A percentile compares a stretch with the other conserved stretches of the same genome.
phyloP scores from a whole-genome alignment of 2,888 invertebrate genomes.

The Neoaliturus tenellus region DNA sequence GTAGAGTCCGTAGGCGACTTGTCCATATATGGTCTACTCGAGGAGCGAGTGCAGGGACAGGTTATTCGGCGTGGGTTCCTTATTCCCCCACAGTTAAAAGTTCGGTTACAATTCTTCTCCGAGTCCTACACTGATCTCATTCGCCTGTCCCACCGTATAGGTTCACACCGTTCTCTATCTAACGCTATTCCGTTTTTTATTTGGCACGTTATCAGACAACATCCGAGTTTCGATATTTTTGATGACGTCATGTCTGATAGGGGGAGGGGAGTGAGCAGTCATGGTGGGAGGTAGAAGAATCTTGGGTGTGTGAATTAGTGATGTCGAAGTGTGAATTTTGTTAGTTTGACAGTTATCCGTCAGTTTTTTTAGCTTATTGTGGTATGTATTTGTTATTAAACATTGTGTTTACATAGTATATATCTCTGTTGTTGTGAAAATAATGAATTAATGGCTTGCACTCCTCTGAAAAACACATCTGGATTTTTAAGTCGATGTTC shows the following conservation, averaged over 20 bases:
- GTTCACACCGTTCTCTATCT: background rate
- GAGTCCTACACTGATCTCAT: background rate
- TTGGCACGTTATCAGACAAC: background rate
- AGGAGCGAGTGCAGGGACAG: slow-evolving; percentile 40
- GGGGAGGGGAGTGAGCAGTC: background rate
- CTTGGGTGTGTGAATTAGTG: slow-evolving; percentile 49
- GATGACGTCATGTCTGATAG: slow-evolving; percentile 30
- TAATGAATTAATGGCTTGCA: background rate
- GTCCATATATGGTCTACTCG: slow-evolving; percentile 39
- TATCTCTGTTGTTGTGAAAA: no score
- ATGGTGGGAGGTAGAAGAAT: slow-evolving; percentile 48
- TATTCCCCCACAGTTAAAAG: background rate
- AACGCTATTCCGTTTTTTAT: background rate
- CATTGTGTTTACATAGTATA: no score
- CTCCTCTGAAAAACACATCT: slow-evolving; percentile 14
- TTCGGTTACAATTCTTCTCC: background rate
- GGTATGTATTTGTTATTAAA: slow-evolving; percentile 24
- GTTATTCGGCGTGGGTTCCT: slow-evolving; percentile 18
- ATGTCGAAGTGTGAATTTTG: slow-evolving; percentile 21
- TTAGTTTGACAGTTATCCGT: slow-evolving; percentile 19
- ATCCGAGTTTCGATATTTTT: slow-evolving; percentile 22
- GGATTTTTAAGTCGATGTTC: slow-evolving; percentile 31
- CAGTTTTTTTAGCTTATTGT: background rate
- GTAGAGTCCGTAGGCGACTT: slow-evolving; percentile 29
- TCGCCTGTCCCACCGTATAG: background rate